These are phyloP conservation scores for Oryzias woworae DNA, from an alignment of 2,113 vertebrate genomes.

Conservation along the genomic window DNA sequence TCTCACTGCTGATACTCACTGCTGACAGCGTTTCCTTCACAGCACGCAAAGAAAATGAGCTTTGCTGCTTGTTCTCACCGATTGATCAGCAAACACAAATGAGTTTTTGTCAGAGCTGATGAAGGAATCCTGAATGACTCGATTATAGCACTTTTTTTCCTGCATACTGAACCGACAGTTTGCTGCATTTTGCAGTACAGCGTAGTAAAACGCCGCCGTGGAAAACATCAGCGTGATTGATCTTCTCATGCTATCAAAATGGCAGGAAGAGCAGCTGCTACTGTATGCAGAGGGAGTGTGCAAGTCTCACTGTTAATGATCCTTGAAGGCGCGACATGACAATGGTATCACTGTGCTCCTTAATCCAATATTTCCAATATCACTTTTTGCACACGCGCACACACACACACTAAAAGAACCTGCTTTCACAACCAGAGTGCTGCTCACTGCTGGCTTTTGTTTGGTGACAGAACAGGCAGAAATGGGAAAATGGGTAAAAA, in stretches of 20 bases:
- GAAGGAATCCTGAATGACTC: slow-evolving; percentile 11
- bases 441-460: not conserved
- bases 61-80: slow-evolving; percentile 8
- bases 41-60: slow-evolving; percentile 12
- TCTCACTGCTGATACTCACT: slow-evolving; percentile 13
- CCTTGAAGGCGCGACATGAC: not conserved
- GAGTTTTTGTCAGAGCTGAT: slow-evolving; percentile 30
- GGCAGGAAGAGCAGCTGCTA: not conserved
- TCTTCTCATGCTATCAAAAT: not conserved
- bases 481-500: not conserved
- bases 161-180: too few relatives aligned
- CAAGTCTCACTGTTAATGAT: not conserved
- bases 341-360: not conserved
- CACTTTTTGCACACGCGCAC: not conserved
- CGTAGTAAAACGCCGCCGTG: not conserved
- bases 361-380: not conserved
- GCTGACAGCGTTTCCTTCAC: slow-evolving; percentile 5
- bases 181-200: too few relatives aligned
- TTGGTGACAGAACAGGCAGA: not conserved
- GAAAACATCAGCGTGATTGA: not conserved
- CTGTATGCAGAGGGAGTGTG: not conserved
- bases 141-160: not conserved
- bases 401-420: not conserved
- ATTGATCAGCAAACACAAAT: slow-evolving; percentile 30
- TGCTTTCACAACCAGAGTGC: not conserved